Evolutionary conservation across 30 jellyfish, hydroid and myxozoan species (phyloP).

Genomic region (Turritopsis rubra): DNA sequence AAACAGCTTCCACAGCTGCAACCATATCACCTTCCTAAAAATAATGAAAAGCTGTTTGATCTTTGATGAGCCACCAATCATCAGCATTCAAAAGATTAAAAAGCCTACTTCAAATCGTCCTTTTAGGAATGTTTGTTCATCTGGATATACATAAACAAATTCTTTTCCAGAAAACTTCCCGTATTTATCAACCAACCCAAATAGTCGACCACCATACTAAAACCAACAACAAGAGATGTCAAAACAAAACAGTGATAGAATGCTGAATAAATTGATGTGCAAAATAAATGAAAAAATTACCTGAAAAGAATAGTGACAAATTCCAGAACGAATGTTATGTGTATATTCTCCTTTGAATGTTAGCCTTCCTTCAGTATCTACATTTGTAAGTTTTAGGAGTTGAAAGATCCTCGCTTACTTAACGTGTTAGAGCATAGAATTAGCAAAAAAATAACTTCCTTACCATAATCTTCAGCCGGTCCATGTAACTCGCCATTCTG

Average conservation of each 20-base stretch:
- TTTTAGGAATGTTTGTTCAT: conserved; percentile 52
- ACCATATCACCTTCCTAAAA: conserved; percentile 61
- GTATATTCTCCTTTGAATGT: conserved; percentile 60
- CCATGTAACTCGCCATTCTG: conserved; percentile 76
- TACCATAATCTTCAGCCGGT: conserved; percentile 72
- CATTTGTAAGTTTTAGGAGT: neutral
- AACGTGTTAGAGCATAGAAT: no score
- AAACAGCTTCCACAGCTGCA: conserved; percentile 41
- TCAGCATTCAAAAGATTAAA: neutral
- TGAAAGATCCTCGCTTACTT: neutral
- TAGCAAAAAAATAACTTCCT: neutral
- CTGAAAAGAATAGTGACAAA: conserved; percentile 69
- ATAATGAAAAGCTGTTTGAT: neutral
- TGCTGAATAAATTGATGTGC: no score
- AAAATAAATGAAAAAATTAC: conserved; percentile 26
- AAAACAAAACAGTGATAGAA: no score
- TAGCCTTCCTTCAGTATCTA: conserved; percentile 40
- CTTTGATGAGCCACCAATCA: neutral
- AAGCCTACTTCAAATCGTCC: conserved; percentile 68
- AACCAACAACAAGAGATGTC: neutral
- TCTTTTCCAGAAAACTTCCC: conserved; percentile 63
- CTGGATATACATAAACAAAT: conserved; percentile 71
- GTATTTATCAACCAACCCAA: conserved; percentile 58
- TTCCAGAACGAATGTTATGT: conserved; percentile 45
- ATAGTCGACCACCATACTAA: conserved; percentile 74